Conservation (phyloP, 2,888 invertebrate species). For the Melanophora roralis region DNA sequence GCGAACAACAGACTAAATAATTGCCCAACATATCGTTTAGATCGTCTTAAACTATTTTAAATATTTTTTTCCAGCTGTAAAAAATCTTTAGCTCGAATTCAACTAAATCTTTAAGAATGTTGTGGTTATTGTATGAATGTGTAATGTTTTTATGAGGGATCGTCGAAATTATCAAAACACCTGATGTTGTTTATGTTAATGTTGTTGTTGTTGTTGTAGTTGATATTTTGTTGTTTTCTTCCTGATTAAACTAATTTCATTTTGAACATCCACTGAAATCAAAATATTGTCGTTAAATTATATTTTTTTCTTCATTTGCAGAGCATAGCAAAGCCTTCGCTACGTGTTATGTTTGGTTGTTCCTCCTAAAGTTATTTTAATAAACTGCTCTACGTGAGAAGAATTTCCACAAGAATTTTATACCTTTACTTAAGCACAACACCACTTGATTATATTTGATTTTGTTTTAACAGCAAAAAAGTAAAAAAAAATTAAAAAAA, state of each 20-base stretch:
- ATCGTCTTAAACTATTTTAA: neutral
- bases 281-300: constrained; percentile 55
- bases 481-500: constrained; percentile 5
- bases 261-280: neutral
- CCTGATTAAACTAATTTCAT: too few species aligned
- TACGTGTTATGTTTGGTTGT: constrained; percentile 53
- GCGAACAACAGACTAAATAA: neutral
- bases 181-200: constrained; percentile 51
- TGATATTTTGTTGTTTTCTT: neutral
- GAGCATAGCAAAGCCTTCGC: constrained; percentile 31
- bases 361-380: constrained; percentile 76
- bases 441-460: constrained; percentile 51
- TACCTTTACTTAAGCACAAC: constrained; percentile 34
- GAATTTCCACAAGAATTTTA: constrained; percentile 69
- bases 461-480: constrained; percentile 2
- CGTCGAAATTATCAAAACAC: constrained; percentile 46
- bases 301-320: constrained; percentile 39
- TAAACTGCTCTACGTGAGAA: constrained; percentile 77
- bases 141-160: neutral
- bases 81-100: neutral
- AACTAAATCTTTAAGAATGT: constrained; percentile 18
- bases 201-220: neutral
- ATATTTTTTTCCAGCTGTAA: neutral
- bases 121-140: too few species aligned
- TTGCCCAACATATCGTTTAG: neutral